These are phyloP conservation scores for Mionectes macconnelli DNA, from an alignment of 2,113 vertebrate species.

Conservation along the genomic window DNA sequence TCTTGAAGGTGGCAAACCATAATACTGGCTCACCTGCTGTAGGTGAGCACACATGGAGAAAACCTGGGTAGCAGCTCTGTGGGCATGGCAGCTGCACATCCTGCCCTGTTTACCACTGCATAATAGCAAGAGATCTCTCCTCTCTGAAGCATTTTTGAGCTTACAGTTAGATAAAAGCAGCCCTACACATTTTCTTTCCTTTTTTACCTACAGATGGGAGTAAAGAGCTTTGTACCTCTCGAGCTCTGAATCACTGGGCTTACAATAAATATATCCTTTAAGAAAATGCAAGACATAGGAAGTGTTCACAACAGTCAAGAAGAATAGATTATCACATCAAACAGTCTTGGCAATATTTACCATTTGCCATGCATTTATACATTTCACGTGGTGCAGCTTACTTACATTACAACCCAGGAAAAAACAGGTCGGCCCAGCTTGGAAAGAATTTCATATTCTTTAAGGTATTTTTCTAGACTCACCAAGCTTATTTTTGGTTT, in stretches of 20 bases:
- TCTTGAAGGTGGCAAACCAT: neutral
- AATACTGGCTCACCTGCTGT: neutral
- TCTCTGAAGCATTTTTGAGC: neutral
- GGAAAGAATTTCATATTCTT: constrained; percentile 25
- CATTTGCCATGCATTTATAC: constrained; percentile 17
- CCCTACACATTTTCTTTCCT: neutral
- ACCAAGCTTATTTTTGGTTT: constrained; percentile 26
- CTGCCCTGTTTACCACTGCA: neutral
- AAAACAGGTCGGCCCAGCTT: neutral
- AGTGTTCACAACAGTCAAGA: constrained; percentile 1
- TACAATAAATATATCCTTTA: neutral
- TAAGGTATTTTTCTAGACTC: constrained; percentile 35
- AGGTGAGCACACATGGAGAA: neutral
- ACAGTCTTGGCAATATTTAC: constrained; percentile 26
- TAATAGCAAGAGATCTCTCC: neutral
- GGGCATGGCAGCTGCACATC: neutral
- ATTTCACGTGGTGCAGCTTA: constrained; percentile 3
- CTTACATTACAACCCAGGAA: constrained; percentile 3
- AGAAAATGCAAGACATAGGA: constrained; percentile 7
- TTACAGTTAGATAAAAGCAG: neutral
- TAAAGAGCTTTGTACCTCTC: constrained; percentile 4
- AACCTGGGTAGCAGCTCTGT: neutral
- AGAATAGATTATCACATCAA: constrained; percentile 16
- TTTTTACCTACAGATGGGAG: neutral
- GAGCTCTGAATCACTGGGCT: neutral